Conservation (phyloP, 1,140 invertebrate genomes). For the Archivesica marissinica region DNA sequence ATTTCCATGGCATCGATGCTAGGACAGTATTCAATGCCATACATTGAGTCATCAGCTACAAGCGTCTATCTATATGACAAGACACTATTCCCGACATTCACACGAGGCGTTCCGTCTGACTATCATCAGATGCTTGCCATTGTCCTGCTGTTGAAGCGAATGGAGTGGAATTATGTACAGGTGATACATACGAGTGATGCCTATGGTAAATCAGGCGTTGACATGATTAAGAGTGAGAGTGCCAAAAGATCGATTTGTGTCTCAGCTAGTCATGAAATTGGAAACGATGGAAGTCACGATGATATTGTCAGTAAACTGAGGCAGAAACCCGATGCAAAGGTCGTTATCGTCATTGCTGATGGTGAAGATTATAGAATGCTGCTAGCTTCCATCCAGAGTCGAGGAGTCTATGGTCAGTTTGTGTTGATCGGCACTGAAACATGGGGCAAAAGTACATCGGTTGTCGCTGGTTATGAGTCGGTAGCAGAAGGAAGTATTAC, state of each 20-base stretch:
- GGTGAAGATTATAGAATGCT: conserved; percentile 59
- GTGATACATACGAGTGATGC: conserved; percentile 54
- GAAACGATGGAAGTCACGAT: conserved; percentile 22
- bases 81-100: conserved; percentile 89
- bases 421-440: conserved; percentile 73
- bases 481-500: conserved; percentile 69
- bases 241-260: conserved; percentile 64
- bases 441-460: conserved; percentile 61
- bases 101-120: conserved; percentile 91
- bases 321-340: conserved; percentile 63
- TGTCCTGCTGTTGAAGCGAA: conserved; percentile 62
- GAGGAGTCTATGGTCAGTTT: conserved; percentile 59
- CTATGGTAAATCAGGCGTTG: conserved; percentile 31
- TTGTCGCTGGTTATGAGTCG: conserved; percentile 63
- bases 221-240: conserved; percentile 53
- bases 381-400: conserved; percentile 62
- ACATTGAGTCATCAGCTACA: conserved; percentile 90
- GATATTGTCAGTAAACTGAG: conserved; percentile 63
- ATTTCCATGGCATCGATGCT: conserved; percentile 63
- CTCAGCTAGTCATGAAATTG: conserved; percentile 63
- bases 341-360: conserved; percentile 69
- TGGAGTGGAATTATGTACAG: conserved; percentile 77
- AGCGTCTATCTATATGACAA: conserved; percentile 81
- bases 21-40: conserved; percentile 87
- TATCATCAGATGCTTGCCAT: conserved; percentile 90